Evolutionary conservation across 2,888 invertebrate genomes (phyloP).

Genomic region (Argyresthia goedartella): DNA sequence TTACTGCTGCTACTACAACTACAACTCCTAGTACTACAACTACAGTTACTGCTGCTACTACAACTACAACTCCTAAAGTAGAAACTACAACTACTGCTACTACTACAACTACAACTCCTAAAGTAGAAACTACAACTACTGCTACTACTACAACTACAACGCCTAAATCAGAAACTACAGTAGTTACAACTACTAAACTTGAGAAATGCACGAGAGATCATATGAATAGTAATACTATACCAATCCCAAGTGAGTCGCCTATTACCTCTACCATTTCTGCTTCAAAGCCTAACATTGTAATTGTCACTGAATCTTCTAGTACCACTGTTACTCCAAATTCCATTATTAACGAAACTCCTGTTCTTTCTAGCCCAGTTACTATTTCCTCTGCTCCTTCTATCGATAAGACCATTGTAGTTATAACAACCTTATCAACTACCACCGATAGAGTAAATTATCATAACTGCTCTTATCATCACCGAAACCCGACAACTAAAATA

Average conservation of each 20-base stretch:
- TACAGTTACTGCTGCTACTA: background rate
- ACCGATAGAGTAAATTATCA: background rate
- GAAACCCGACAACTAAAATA: background rate
- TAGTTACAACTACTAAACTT: background rate
- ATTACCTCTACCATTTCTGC: no score
- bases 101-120: background rate
- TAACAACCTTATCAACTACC: background rate
- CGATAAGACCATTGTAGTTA: background rate
- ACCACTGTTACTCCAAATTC: no score
- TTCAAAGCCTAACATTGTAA: no score
- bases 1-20: slow-evolving; percentile 4
- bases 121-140: background rate
- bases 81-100: background rate
- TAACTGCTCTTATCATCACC: no score
- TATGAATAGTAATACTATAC: no score
- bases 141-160: background rate
- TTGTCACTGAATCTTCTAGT: no score
- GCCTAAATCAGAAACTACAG: no score
- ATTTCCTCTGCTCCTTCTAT: background rate
- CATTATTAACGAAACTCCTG: no score
- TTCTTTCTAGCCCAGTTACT: background rate
- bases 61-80: no score
- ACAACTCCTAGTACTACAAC: background rate
- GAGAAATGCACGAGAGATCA: no score
- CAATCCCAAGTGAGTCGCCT: no score